Base-by-base conservation (phyloP, 2,797 vertebrate genomes). In the Anguilla megastoma region DNA sequence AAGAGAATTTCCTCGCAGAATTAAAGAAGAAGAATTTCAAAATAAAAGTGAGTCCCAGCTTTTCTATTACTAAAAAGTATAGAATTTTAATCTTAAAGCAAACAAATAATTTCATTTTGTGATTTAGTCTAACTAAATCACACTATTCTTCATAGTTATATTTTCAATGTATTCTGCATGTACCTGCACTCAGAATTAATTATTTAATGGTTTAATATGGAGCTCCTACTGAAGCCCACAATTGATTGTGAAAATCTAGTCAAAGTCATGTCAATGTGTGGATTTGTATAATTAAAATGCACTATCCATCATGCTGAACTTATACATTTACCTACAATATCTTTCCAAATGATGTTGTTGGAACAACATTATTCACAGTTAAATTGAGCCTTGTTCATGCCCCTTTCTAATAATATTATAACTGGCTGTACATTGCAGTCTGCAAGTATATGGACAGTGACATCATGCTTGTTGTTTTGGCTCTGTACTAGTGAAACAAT, bases 11-110 rank as follows among this genome's bases (percentile, higher is more conserved):
- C 91, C 95, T 98, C 18, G 88, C 94, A 0, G 94, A 94, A 89
- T 91, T 99, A 76, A 89, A 91, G 90, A 93, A 89, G 4, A 98
- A 97, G 88, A 95, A 97, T 18, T 96, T 99, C 10, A 92, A 88
- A 86, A 94, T 96, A 90, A 96, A 95, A 91, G 98, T 99, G 92
- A 95, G 95, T 92, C 36, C 48, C 83, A 60, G 9, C 41, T 36
- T 54, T 50, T 76, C 14, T 6, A 21, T 63, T 33, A 21, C 52
- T 84, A 33, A 50, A 2, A 14, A 69, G 30, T 50, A 66, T 41
- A 18, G n/a, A 69, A 69, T 45, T 1, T 2, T 6, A 1, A 30
- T 48, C 24, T 71, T 56, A 7, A 33, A 16, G 50, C 0, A 2
- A 52, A 52, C 50, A 52, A 52, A 52, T 52, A 79, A 0, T 27